These are phyloP conservation scores for Anagyrus pseudococci DNA, from an alignment of 2,888 invertebrate species.

Conservation along the genomic window DNA sequence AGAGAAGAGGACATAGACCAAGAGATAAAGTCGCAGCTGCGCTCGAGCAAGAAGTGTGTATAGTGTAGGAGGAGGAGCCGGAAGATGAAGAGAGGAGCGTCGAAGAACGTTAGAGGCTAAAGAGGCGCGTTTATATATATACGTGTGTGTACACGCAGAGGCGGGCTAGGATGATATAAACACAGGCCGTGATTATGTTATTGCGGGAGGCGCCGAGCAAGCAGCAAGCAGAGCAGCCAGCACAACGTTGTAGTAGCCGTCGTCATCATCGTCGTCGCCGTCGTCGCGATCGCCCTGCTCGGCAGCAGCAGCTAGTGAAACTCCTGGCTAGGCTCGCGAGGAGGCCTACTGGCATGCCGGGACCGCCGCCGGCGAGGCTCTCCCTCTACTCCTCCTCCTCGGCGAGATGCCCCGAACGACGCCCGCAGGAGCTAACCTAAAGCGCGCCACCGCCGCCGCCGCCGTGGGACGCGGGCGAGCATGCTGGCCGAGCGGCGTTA, in stretches of 20 bases:
- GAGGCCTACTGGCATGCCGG: background rate
- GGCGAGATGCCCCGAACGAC: background rate
- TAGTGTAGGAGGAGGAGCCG: too few species aligned
- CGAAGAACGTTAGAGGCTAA: too few species aligned
- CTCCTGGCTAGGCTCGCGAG: background rate
- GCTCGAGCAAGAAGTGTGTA: too few species aligned
- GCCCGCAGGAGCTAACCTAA: constrained; percentile 29
- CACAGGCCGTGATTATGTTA: constrained; percentile 31
- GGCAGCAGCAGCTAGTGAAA: background rate
- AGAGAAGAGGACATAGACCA: too few species aligned
- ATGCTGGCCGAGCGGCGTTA: constrained; percentile 5
- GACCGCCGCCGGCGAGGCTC: constrained; percentile 13
- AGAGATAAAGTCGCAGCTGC: too few species aligned
- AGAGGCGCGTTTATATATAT: too few species aligned
- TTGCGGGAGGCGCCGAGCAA: constrained; percentile 25
- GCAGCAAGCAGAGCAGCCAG: constrained; percentile 18
- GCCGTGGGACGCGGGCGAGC: background rate
- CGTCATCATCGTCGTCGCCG: background rate
- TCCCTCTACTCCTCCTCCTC: background rate
- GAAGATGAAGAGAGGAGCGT: too few species aligned
- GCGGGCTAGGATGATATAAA: constrained; percentile 16
- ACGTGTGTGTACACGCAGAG: too few species aligned
- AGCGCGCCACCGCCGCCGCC: background rate
- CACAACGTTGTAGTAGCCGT: constrained; percentile 13
- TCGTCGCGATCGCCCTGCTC: background rate